phyloP scores from a whole-genome alignment of 1,140 invertebrate genomes.

The Gonatopus flavifemur region DNA sequence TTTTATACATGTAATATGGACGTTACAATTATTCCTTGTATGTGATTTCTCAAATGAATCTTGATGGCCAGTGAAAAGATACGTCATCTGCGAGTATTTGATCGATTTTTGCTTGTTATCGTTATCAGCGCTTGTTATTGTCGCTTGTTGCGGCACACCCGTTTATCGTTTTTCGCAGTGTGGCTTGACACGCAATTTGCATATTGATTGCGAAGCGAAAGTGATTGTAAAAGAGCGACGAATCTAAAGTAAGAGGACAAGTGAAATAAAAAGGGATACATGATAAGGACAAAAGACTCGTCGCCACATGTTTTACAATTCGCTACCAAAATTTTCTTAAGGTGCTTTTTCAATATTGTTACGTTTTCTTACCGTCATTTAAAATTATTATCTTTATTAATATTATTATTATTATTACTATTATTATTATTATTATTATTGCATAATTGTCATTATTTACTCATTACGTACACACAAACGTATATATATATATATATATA shows the following conservation, averaged over 20 bases:
- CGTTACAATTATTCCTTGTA: too few species aligned
- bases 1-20: too few species aligned
- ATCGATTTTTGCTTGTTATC: slow-evolving; percentile 12
- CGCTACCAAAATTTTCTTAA: slow-evolving; percentile 47
- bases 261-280: neutral
- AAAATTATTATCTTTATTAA: slow-evolving; percentile 37
- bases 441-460: slow-evolving; percentile 17
- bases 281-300: neutral
- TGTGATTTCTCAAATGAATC: too few species aligned
- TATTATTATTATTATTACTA: slow-evolving; percentile 30
- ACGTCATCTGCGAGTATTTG: neutral
- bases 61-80: neutral
- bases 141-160: neutral
- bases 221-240: neutral
- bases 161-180: slow-evolving; percentile 4
- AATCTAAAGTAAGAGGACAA: neutral
- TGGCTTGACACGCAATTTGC: slow-evolving; percentile 1
- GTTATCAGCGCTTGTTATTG: slow-evolving; percentile 1
- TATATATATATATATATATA: too few species aligned
- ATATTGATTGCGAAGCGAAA: slow-evolving; percentile 4
- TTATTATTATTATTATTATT: slow-evolving; percentile 9
- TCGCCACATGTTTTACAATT: slow-evolving; percentile 27
- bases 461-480: too few species aligned
- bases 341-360: slow-evolving; percentile 51
- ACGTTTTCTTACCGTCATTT: slow-evolving; percentile 33